Percentiles rank a stretch among this genome's conserved stretches.
phyloP scores from a whole-genome alignment of 2,888 invertebrate genomes.

The Druceiella hillmani region DNA sequence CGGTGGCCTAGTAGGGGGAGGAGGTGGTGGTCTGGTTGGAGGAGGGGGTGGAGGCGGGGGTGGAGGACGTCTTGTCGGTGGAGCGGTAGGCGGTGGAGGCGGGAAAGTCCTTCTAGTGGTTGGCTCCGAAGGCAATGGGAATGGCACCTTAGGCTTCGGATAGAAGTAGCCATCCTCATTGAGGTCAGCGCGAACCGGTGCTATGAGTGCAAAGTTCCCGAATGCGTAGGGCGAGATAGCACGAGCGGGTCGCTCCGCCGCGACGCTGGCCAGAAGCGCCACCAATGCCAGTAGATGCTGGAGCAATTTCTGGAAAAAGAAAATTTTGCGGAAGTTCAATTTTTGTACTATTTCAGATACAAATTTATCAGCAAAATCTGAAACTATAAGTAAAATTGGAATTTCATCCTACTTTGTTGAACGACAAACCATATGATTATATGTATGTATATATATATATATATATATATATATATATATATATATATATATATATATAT shows the following conservation, averaged over 20 bases:
- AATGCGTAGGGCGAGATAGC: slow-evolving; percentile 36
- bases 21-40: slow-evolving; percentile 15
- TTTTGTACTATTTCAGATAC: too few species aligned
- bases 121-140: slow-evolving; percentile 32
- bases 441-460: too few species aligned
- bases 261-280: slow-evolving; percentile 40
- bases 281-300: slow-evolving; percentile 38
- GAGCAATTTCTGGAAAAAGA: slow-evolving; percentile 43
- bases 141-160: slow-evolving; percentile 41
- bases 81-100: slow-evolving; percentile 17
- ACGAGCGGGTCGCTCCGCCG: slow-evolving; percentile 33
- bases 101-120: slow-evolving; percentile 19
- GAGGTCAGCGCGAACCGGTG: slow-evolving; percentile 35
- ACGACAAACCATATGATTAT: too few species aligned
- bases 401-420: too few species aligned
- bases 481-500: too few species aligned
- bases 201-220: slow-evolving; percentile 40
- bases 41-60: slow-evolving; percentile 13
- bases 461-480: too few species aligned
- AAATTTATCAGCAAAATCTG: too few species aligned
- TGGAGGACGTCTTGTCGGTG: slow-evolving; percentile 1
- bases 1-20: slow-evolving; percentile 7
- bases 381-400: too few species aligned
- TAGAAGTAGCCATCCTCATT: slow-evolving; percentile 49
- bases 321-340: too few species aligned